Conservation (phyloP, 2,113 vertebrate species). For the Sebastes fasciatus region DNA sequence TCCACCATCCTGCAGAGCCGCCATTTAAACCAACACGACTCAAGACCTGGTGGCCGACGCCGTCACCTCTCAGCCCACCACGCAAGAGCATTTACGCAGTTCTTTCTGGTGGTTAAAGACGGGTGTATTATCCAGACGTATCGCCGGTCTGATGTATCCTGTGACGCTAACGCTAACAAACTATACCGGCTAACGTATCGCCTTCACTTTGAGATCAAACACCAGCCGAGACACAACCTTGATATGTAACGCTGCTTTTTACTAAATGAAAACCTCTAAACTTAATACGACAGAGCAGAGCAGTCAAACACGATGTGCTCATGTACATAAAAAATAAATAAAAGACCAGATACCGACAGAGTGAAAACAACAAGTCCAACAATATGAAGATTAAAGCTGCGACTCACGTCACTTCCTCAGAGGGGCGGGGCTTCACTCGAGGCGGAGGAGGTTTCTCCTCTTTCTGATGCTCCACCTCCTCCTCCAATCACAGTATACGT, state of each 20-base stretch:
- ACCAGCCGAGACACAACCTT: background rate
- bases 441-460: slow-evolving; percentile 41
- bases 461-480: slow-evolving; percentile 52
- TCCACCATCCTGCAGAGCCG: too few relatives aligned
- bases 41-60: background rate
- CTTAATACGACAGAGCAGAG: background rate
- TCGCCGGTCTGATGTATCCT: background rate
- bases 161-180: background rate
- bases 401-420: slow-evolving; percentile 77
- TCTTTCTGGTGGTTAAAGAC: background rate
- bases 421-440: slow-evolving; percentile 56
- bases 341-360: background rate
- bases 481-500: slow-evolving; percentile 17
- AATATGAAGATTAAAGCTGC: background rate
- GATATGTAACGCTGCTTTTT: background rate
- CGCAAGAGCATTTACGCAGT: background rate
- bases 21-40: background rate
- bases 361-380: too few relatives aligned
- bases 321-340: background rate
- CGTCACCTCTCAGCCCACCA: background rate
- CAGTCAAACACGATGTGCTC: background rate
- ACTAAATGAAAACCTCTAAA: background rate
- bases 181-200: too few relatives aligned
- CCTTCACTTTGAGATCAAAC: background rate
- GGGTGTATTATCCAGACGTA: background rate